phyloP scores from a whole-genome alignment of 2,888 invertebrate species.

The Calliopum simillimum region DNA sequence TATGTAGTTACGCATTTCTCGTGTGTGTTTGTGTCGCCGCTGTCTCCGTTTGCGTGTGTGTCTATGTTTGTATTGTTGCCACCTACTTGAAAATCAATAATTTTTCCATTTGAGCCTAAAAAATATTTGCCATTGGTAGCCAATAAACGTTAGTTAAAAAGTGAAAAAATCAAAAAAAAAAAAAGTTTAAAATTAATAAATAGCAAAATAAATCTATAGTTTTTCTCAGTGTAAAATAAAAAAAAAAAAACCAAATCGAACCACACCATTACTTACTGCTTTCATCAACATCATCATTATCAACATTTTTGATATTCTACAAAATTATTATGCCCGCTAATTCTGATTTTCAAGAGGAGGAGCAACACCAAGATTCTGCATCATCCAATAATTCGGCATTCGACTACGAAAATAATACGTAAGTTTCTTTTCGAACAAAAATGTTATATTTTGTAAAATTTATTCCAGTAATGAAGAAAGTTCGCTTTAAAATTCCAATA shows the following conservation, averaged over 20 bases:
- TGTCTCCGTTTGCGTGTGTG: slow-evolving; percentile 2
- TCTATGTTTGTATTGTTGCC: slow-evolving; percentile 12
- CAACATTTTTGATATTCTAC: no score
- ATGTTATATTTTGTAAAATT: neutral
- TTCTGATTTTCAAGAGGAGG: slow-evolving; percentile 21
- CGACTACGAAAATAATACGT: slow-evolving; percentile 20
- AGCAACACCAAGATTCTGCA: slow-evolving; percentile 13
- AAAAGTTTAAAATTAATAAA: neutral
- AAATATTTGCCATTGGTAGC: neutral
- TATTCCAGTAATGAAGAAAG: no score
- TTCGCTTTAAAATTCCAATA: no score
- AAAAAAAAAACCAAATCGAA: neutral
- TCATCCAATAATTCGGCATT: slow-evolving; percentile 13
- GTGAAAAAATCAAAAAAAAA: neutral
- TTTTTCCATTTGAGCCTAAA: neutral
- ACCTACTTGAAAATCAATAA: slow-evolving; percentile 29
- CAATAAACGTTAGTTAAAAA: neutral
- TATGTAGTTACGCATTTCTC: neutral
- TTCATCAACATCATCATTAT: no score
- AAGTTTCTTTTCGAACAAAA: slow-evolving; percentile 2
- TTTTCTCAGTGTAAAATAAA: neutral
- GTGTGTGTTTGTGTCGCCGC: slow-evolving; percentile 2
- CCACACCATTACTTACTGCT: neutral
- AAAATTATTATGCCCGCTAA: slow-evolving; percentile 25
- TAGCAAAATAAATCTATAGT: neutral